These are phyloP conservation scores for Lampropteryx suffumata DNA, from an alignment of 2,888 invertebrate species.

Conservation along the genomic window DNA sequence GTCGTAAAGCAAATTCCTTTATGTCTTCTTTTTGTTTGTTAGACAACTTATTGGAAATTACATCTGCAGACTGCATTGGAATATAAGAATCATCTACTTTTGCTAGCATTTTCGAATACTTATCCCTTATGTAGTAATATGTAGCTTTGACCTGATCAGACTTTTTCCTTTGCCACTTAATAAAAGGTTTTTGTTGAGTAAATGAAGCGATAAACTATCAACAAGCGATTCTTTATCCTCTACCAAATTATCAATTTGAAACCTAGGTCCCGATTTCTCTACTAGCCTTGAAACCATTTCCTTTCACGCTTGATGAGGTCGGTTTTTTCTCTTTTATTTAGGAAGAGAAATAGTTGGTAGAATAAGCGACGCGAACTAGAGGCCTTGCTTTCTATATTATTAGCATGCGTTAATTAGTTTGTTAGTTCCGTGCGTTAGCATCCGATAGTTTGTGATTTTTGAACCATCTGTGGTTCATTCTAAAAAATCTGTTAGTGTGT, in stretches of 20 bases:
- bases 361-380: conserved; percentile 80
- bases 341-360: conserved; percentile 83
- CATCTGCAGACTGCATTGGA: conserved; percentile 38
- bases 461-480: too few relatives aligned
- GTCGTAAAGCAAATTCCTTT: conserved; percentile 56
- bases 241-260: conserved; percentile 58
- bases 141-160: conserved; percentile 67
- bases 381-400: conserved; percentile 76
- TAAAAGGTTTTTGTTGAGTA: conserved; percentile 75
- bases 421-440: too few relatives aligned
- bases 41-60: conserved; percentile 36
- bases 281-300: conserved; percentile 65
- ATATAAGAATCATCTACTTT: conserved; percentile 58
- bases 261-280: conserved; percentile 64
- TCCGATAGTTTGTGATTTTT: too few relatives aligned
- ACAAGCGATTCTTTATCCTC: conserved; percentile 58
- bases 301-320: conserved; percentile 78
- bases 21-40: conserved; percentile 58
- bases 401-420: too few relatives aligned
- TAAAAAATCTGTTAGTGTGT: too few relatives aligned
- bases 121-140: conserved; percentile 65
- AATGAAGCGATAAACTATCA: conserved; percentile 68
- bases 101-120: conserved; percentile 62
- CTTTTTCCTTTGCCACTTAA: conserved; percentile 83
- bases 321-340: conserved; percentile 82